phyloP scores from a whole-genome alignment of 2,113 vertebrate species.

The Xenus cinereus region DNA sequence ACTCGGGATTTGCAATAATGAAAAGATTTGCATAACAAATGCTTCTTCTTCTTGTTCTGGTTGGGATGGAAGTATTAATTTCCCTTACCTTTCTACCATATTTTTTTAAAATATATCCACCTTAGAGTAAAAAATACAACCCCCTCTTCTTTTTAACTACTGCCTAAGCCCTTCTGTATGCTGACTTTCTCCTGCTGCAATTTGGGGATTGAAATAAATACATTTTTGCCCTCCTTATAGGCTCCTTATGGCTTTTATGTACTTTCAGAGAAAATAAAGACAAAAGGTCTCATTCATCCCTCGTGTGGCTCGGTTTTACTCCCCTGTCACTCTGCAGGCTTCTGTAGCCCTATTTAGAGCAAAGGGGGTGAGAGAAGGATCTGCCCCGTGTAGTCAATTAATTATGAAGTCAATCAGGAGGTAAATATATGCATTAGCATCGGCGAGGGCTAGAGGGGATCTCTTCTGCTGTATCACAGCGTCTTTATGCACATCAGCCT shows the following conservation, averaged over 20 bases:
- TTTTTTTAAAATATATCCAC: not conserved
- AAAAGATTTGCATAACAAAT: constrained; percentile 76
- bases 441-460: constrained; percentile 24
- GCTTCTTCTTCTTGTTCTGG: constrained; percentile 47
- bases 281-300: not conserved
- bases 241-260: not conserved
- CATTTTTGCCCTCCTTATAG: not conserved
- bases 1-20: constrained; percentile 68
- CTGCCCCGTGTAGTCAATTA: not conserved
- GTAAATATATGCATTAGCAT: constrained; percentile 59
- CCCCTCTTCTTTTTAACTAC: not conserved
- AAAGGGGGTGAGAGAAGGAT: not conserved
- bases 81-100: constrained; percentile 6
- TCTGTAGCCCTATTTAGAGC: not conserved
- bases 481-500: not conserved
- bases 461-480: constrained; percentile 14
- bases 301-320: not conserved
- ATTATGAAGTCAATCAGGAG: constrained; percentile 65
- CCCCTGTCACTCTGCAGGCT: not conserved
- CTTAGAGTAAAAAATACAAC: not conserved
- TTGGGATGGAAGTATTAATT: constrained; percentile 68
- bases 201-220: not conserved
- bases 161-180: not conserved
- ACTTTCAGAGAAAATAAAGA: constrained; percentile 5
- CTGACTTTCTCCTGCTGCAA: not conserved